Base-by-base conservation (phyloP, 92 coral and sea anemone species). In the Blastomussa wellsi region DNA sequence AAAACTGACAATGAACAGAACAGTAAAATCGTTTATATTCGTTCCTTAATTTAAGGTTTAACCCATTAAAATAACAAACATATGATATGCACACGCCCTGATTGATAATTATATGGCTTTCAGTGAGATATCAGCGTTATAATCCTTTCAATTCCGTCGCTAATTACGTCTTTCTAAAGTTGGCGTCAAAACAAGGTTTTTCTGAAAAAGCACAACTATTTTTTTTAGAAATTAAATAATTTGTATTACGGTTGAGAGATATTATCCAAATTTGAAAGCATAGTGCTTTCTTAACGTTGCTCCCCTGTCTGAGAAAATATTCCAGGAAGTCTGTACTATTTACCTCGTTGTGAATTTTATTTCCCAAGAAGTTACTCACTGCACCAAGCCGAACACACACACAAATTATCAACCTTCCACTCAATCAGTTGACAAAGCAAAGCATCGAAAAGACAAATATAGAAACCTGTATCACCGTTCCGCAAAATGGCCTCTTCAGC, bases 61-160 rank as follows among this genome's bases (percentile, higher is more conserved):
- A 5, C 11, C 75, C 7, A 20, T 70, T 37, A 38, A 70, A 70
- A 70, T 38, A 70, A 36, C 26, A 70, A 39, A 36, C 47, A 70
- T 19, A 68, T 32, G 20, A 19, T 70, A 37, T 33, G 31, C 35
- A 70, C 37, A 37, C 48, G 37, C 7, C 6, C 44, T 37, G 28
- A 37, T 36, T 17, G 36, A 70, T 19, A n/a, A 28, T 62, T 62
- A 26, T 62, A 9, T 11, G 68, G 2, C 68, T 62, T 62, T 26
- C 14, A 14, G 35, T 62, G 68, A 11, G 68, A 28, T 62, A 62
- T 28, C 35, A 28, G 68, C 68, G 33, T 62, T 28, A 62, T 62
- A 62, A 62, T 62, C 68, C 68, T 9, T 62, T n/a, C n/a, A n/a
- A n/a, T n/a, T 62, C 68, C 68, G 68, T 62, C 68, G 49, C 49